Conservation (phyloP, 2,888 invertebrate species). For the Trileptium ribeirensis region DNA sequence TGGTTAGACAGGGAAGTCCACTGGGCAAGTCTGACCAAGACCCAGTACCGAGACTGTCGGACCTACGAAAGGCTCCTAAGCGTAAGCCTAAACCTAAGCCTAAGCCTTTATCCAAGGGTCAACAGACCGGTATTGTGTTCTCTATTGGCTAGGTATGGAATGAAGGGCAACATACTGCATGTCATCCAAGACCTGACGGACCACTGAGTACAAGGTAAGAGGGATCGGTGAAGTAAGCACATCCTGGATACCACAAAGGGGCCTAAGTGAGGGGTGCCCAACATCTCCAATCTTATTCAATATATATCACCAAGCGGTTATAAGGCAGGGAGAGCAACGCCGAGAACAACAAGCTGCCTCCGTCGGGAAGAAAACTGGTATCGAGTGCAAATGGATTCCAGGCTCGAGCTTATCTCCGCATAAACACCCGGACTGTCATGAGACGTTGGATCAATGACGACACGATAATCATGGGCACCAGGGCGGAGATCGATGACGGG, state of each 20-base stretch:
- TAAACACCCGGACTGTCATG: not conserved
- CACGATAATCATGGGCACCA: not conserved
- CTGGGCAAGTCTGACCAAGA: not conserved
- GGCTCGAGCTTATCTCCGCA: not conserved
- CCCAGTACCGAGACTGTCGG: not conserved
- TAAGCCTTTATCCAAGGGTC: not conserved
- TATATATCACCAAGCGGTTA: not conserved
- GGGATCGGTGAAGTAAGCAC: not conserved
- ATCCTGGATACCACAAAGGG: not conserved
- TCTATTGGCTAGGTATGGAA: not conserved
- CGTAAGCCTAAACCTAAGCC: too few relatives aligned
- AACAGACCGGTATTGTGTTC: not conserved
- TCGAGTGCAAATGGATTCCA: not conserved
- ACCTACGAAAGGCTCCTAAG: not conserved
- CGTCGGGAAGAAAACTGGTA: not conserved
- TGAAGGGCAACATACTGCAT: not conserved
- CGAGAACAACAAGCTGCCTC: not conserved
- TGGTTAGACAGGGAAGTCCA: not conserved
- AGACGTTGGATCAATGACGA: not conserved
- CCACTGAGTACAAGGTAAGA: not conserved
- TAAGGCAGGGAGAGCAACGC: not conserved
- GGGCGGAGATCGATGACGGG: not conserved
- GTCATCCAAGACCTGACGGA: not conserved
- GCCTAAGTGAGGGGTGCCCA: not conserved
- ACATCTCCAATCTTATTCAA: not conserved